phyloP scores from a whole-genome alignment of 1,140 invertebrate species.

The Gonioctena quinquepunctata region DNA sequence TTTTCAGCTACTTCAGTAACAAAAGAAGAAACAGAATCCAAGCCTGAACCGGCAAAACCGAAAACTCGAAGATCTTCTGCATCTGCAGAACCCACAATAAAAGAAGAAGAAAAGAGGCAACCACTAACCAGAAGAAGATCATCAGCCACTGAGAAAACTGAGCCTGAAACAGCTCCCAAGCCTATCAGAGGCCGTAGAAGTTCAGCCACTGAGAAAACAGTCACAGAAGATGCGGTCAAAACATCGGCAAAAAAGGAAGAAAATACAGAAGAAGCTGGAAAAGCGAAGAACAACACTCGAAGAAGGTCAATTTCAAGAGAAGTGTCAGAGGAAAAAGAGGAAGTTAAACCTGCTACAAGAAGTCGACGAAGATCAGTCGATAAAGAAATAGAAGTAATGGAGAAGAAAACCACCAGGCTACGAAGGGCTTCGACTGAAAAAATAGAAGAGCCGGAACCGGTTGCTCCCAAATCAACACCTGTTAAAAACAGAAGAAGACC shows the following conservation, averaged over 20 bases:
- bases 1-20: constrained; percentile 7
- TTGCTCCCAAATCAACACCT: not conserved
- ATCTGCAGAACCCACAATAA: not conserved
- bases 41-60: constrained; percentile 5
- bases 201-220: not conserved
- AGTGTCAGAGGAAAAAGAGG: not conserved
- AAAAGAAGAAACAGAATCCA: constrained; percentile 1
- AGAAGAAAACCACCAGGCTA: not conserved
- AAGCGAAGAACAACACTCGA: not conserved
- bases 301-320: not conserved
- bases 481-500: constrained; percentile 3
- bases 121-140: not conserved
- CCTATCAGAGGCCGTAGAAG: constrained; percentile 15
- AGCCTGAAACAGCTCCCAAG: not conserved
- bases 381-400: not conserved
- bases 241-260: not conserved
- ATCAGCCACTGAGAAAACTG: not conserved
- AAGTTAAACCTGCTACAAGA: not conserved
- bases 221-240: not conserved
- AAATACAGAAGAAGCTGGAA: constrained; percentile 1
- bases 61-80: constrained; percentile 6
- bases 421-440: not conserved
- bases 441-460: not conserved
- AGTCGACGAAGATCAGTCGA: constrained; percentile 19
- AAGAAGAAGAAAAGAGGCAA: not conserved